Evolutionary conservation across 2,113 vertebrate genomes (phyloP), one percentile per base, ranked within the genome.

Genomic region (Riparia riparia): DNA sequence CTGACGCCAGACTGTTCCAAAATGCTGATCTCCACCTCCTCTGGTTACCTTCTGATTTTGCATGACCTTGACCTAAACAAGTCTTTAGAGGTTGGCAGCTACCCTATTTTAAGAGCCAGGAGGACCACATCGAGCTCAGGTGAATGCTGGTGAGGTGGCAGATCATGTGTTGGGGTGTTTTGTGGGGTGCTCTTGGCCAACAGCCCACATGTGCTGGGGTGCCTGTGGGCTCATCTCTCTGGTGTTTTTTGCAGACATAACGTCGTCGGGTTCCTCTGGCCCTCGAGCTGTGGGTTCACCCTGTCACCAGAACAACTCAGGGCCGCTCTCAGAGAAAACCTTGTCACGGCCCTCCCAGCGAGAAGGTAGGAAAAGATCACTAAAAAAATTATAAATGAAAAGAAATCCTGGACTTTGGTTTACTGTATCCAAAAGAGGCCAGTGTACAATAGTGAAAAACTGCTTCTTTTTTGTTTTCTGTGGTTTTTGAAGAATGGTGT

Each of bases 21-120:
- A 98, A 99, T 99, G 99, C 97, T 99, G 82, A 99, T 99, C 97
- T 99, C 99, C 78, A 99, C 99, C 0, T 99, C 99, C 53, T 99
- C 99, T 51, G 99, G 99, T 8, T 99, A 99, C 97, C 98, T 99
- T 89, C 98, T 99, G 89, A 99, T 99, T 97, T 98, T 99, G 71
- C 99, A 99, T 32, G 99, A 99, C 96, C 98, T 99, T 92, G 99
- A 99, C 97, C 98, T 99, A 78, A 99, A 99, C 14, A 99, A 99
- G 94, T 99, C 99, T 61, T 98, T 99, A 49, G 99, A 99, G 97
- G 99, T 99, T 96, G 99, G 99, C 97, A 99, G 99, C 97, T 99
- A 99, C 98, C 99, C 99, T 2, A 99, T 99, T 97, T 97, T 99
- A 74, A 98, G 99, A 91, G 99, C 99, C 31, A 98, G 99, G 54